These are phyloP conservation scores for Huso huso DNA, from an alignment of 2,797 vertebrate genomes.

Conservation along the genomic window DNA sequence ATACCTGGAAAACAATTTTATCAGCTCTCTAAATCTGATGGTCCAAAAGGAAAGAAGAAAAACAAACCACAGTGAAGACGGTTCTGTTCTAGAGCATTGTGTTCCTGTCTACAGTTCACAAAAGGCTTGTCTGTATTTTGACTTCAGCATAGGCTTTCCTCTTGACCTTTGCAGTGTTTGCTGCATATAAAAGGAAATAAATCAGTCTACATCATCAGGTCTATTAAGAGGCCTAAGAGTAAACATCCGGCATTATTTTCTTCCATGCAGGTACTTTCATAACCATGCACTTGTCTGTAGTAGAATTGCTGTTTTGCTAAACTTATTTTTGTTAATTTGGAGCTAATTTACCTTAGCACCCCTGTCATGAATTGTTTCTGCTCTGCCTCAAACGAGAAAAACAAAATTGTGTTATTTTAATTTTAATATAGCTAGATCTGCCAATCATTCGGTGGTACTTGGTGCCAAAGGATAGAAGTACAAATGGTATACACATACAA, in stretches of 20 bases:
- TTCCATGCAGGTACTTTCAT: not conserved
- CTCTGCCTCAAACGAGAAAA: too few species aligned
- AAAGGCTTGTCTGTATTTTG: slow-evolving; percentile 57
- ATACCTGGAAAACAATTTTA: slow-evolving; percentile 20
- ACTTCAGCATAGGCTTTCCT: slow-evolving; percentile 36
- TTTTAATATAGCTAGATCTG: too few species aligned
- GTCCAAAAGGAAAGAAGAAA: slow-evolving; percentile 30
- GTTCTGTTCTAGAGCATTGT: slow-evolving; percentile 7
- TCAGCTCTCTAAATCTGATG: slow-evolving; percentile 36
- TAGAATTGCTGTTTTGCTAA: too few species aligned
- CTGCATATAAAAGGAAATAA: slow-evolving; percentile 38
- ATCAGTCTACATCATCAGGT: slow-evolving; percentile 40
- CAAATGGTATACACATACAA: too few species aligned
- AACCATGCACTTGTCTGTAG: not conserved
- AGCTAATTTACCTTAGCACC: too few species aligned
- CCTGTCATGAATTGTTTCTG: too few species aligned
- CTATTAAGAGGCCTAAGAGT: slow-evolving; percentile 26
- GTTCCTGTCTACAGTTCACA: slow-evolving; percentile 51
- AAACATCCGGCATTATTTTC: slow-evolving; percentile 8
- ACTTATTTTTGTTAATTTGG: too few species aligned
- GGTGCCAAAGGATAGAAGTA: too few species aligned
- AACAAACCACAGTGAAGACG: slow-evolving; percentile 5
- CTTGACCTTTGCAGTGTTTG: slow-evolving; percentile 24
- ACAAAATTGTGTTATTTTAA: too few species aligned
- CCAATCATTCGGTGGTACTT: too few species aligned